phyloP scores from a whole-genome alignment of 1,140 invertebrate genomes.

The Zaprionus ghesquierei region DNA sequence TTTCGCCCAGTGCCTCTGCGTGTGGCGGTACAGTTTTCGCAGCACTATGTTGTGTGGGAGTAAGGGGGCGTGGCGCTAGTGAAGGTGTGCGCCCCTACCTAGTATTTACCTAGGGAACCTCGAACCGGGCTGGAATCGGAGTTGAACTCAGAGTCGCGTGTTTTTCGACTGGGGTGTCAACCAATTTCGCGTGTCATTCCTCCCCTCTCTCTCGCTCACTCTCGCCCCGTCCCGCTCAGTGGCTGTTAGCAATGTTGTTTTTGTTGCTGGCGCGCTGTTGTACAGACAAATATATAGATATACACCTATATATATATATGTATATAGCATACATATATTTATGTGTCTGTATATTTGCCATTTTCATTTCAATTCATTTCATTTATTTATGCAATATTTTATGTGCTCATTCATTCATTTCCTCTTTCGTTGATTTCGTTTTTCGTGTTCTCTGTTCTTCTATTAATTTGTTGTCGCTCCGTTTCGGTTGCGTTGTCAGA shows the following conservation, averaged over 20 bases:
- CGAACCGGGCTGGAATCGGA: conserved; percentile 33
- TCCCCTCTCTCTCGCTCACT: conserved; percentile 11
- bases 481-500: conserved; percentile 45
- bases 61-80: background rate
- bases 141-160: conserved; percentile 38
- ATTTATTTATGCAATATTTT: conserved; percentile 81
- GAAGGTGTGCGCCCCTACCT: background rate
- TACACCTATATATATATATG: conserved; percentile 14
- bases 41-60: conserved; percentile 26
- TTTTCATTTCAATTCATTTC: conserved; percentile 80
- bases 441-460: conserved; percentile 42
- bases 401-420: conserved; percentile 74
- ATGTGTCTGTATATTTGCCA: conserved; percentile 56
- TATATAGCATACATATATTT: conserved; percentile 14
- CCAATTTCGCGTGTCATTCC: conserved; percentile 72
- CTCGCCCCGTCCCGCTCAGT: background rate
- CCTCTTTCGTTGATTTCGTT: conserved; percentile 25
- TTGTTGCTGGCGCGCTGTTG: conserved; percentile 42
- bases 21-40: conserved; percentile 73
- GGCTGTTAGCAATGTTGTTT: conserved; percentile 55
- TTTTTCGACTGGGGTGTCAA: conserved; percentile 66
- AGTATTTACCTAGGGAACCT: conserved; percentile 71
- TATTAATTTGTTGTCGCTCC: conserved; percentile 72
- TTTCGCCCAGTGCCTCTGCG: conserved; percentile 48
- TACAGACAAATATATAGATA: conserved; percentile 19